Evolutionary conservation across 2,888 invertebrate genomes (phyloP), one percentile per base, ranked within the genome.

Genomic region (Pachycephus smyrnensis): DNA sequence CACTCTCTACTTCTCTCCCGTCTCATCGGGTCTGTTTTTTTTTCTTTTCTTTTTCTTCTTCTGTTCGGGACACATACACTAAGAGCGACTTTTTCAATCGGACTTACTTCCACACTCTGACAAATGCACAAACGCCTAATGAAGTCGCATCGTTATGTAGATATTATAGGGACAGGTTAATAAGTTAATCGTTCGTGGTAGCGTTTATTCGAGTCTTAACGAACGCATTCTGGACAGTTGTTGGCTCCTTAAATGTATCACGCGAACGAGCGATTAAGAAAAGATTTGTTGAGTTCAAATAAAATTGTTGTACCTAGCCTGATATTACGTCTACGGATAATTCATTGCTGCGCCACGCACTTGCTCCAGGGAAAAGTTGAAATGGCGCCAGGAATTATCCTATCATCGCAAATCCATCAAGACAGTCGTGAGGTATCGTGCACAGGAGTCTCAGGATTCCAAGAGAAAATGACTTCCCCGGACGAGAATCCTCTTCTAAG

Each of bases 151-250:
- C 87, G 84, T 86, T 86, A 86, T 82, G 82, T 81, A 82, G 82
- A 87, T 84, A 85, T 87, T 87, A 87, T 79, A 82, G 81, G 82
- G 86, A 86, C 84, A 84, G 84, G 84, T 86, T 86, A 87, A 86
- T 87, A 83, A 84, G 85, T 84, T 87, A 86, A 87, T 85, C 82
- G 81, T 80, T 77, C 68, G 68, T 55, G 68, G 40, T 35, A 31
- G 76, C 69, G 80, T 79, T 73, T 76, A 33, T 69, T 82, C 77
- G 79, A 75, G 77, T 73, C 77, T 80, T 85, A 84, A 85, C 80
- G 82, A 85, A 77, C 76, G 76, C 77, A 73, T 82, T 80, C 76
- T 69, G 76, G 79, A 81, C 74, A 73, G 78, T 69, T 33, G 31
- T 77, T 68, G 36, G 36, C 33, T 77, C 78, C 75, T 76, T 33